phyloP scores from a whole-genome alignment of 2,113 vertebrate genomes.

The Entomyzon cyanotis region DNA sequence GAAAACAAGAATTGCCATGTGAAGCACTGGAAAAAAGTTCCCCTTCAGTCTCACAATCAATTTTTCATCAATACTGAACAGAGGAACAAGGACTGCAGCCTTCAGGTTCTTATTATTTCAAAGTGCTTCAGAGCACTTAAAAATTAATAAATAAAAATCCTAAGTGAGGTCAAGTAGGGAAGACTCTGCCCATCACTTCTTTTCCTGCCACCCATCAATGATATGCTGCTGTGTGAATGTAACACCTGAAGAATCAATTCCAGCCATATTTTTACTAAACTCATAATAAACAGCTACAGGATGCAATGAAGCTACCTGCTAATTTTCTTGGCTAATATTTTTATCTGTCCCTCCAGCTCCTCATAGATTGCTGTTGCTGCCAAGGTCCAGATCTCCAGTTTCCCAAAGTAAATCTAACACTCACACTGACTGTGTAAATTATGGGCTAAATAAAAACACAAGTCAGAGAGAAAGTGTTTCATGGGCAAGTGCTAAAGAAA shows the following conservation, averaged over 20 bases:
- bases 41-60: background rate
- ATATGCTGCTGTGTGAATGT: background rate
- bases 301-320: background rate
- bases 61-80: background rate
- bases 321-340: background rate
- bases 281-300: background rate
- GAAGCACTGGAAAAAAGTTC: background rate
- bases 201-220: background rate
- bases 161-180: background rate
- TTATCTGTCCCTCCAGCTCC: background rate
- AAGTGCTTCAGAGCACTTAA: background rate
- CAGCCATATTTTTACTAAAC: background rate
- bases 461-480: background rate
- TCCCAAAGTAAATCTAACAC: background rate
- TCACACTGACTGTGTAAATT: background rate
- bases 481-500: background rate
- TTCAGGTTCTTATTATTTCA: background rate
- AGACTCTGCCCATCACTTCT: background rate
- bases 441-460: background rate
- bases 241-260: background rate
- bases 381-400: background rate
- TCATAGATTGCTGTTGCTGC: background rate
- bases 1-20: background rate
- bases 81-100: background rate
- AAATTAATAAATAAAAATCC: background rate